A percentile compares a stretch with the other conserved stretches of the same genome.
Conservation (phyloP, 2,888 invertebrate genomes). For the Acanthosepion lycidas region DNA sequence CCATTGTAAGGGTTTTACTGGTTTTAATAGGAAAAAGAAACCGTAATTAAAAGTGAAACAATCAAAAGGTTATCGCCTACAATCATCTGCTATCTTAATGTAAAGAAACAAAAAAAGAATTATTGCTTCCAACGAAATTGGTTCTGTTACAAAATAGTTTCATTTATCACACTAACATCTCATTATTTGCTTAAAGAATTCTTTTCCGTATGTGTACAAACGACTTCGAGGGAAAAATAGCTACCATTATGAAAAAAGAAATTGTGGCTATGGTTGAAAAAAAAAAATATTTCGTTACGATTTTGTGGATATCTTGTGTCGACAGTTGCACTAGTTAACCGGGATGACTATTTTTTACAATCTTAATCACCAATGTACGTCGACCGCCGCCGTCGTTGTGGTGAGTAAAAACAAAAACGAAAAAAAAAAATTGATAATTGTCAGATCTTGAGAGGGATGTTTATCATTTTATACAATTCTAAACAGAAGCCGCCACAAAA, state of each 20-base stretch:
- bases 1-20: too few species aligned
- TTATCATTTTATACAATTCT: background rate
- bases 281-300: background rate
- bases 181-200: background rate
- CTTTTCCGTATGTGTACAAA: background rate
- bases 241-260: background rate
- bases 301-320: background rate
- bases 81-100: too few species aligned
- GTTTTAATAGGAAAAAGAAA: too few species aligned
- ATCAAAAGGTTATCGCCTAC: too few species aligned
- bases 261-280: background rate
- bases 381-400: slow-evolving; percentile 22
- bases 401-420: background rate
- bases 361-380: background rate
- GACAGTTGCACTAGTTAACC: background rate
- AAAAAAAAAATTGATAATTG: background rate
- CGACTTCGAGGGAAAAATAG: background rate
- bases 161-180: too few species aligned
- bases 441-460: slow-evolving; percentile 33
- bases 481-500: background rate
- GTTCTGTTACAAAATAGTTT: too few species aligned
- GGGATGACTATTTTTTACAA: background rate
- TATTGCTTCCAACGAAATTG: too few species aligned
- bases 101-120: too few species aligned
- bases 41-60: too few species aligned